Base-by-base conservation (phyloP, 2,888 invertebrate genomes). In the Cynaeus angustus region DNA sequence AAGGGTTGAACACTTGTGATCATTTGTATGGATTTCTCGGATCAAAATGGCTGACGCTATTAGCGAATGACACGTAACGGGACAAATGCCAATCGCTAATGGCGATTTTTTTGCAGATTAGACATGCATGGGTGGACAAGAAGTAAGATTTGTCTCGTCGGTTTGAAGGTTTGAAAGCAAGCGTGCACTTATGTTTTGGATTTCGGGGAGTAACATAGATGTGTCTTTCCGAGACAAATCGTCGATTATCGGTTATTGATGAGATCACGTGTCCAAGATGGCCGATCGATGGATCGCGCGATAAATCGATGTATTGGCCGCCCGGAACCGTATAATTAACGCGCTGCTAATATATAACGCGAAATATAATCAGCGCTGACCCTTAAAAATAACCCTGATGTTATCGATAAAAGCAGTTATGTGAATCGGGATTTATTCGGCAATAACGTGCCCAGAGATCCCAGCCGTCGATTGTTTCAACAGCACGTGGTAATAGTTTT, bases 401-500 rank as follows among this genome's bases (percentile, higher is more conserved):
- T 55, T 66, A 64, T 64, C 64, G 41, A 21, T 38, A 26, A 53
- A 64, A 43, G 64, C 64, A 64, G 64, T 64, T 64, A 64, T 64
- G 53, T 30, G 64, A 53, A 64, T 64, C 64, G 26, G 64, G 53
- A 64, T 64, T 64, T 64, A 64, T 64, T 64, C 64, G 41, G 52
- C 64, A 21, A 43, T 41, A 45, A 41, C 45, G 58, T 3, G 9
- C n/a, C 58, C 26, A 38, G 43, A 53, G 52, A 64, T 64, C 53
- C 28, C 13, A 45, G 10, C 10, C 9, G 13, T 37, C 28, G 65
- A 56, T 66, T 66, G 46, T 66, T 66, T 55, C 66, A 66, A 33
- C 66, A 64, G 64, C 64, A 66, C 66, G 66, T 66, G 66, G 66
- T 66, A 55, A 64, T 56, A 53, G 64, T 64, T 64, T 64, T 46